These are phyloP conservation scores for Falco biarmicus DNA, from an alignment of 2,797 vertebrate genomes.

Conservation along the genomic window DNA sequence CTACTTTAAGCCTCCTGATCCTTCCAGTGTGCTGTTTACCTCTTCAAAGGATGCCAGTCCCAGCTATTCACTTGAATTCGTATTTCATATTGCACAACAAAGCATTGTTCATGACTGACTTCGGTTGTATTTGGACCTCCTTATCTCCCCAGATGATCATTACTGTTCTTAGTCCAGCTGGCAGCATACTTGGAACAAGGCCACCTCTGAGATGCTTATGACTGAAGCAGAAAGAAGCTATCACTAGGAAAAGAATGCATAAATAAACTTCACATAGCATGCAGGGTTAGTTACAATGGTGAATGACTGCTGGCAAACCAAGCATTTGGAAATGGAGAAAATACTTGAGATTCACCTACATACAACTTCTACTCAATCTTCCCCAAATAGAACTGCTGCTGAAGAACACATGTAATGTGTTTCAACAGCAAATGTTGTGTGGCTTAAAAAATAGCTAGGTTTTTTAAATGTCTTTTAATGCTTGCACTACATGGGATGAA, in stretches of 20 bases:
- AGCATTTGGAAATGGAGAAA: accelerated
- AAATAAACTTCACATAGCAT: not conserved
- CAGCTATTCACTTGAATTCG: not conserved
- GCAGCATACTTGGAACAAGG: not conserved
- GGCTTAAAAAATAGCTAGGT: not conserved
- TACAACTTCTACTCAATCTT: not conserved
- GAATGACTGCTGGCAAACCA: not conserved
- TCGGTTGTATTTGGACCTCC: not conserved
- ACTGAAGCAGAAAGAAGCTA: not conserved
- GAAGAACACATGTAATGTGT: accelerated
- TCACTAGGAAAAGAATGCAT: not conserved
- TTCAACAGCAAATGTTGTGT: not conserved
- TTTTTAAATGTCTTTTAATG: not conserved
- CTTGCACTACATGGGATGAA: not conserved
- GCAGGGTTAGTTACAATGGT: not conserved
- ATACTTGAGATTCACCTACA: not conserved
- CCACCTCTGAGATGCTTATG: not conserved
- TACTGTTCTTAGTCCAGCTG: not conserved
- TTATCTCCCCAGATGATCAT: not conserved
- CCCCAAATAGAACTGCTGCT: not conserved
- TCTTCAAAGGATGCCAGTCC: not conserved
- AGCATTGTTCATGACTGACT: not conserved
- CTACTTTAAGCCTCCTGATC: not conserved
- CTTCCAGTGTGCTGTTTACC: not conserved
- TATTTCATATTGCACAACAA: not conserved